Base-by-base conservation (phyloP, 2,797 vertebrate species). In the Cirrhinus molitorella region DNA sequence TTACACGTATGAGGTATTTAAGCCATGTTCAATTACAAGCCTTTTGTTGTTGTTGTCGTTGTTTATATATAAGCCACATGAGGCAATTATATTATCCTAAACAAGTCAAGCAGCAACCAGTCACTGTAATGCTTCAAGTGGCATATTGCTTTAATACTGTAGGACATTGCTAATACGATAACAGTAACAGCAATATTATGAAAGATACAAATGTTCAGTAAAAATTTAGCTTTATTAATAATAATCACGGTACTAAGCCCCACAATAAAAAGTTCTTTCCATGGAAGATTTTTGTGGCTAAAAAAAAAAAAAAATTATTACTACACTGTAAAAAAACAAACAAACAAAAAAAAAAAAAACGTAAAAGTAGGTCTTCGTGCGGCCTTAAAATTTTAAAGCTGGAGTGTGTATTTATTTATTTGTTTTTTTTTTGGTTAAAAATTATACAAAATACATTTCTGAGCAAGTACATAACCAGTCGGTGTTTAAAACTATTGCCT, bases 1-100 rank as follows among this genome's bases (percentile, higher is more conserved):
- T 68, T 72, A 13, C 25, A 37, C 25, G 19, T 57, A 53, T 45
- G 49, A 53, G 28, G 12, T 14, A 17, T 17, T 43, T n/a, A 63
- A 75, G 37, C 28, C 0, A 3, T 11, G 45, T 2, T 92, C 85
- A 75, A 87, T 88, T 23, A 66, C 83, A 83, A 86, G 85, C 84
- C 84, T 77, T 79, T 80, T 66, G 23, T 70, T 51, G 49, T 87
- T 61, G n/a, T 37, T n/a, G 34, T 34, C 7, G 4, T 37, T 37
- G 34, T 37, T 37, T 37, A 4, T 47, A 31, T 74, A 8, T 51
- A 66, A n/a, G n/a, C n/a, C n/a, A n/a, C n/a, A n/a, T n/a, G n/a
- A 49, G 8, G 13, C 8, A 31, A 5, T 67, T 4, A 37, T 40
- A 37, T 66, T 34, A 3, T 49, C 47, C 5, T 37, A 37, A 6